These are phyloP conservation scores for Crenichthys baileyi DNA, from an alignment of 2,797 vertebrate genomes.

Conservation along the genomic window DNA sequence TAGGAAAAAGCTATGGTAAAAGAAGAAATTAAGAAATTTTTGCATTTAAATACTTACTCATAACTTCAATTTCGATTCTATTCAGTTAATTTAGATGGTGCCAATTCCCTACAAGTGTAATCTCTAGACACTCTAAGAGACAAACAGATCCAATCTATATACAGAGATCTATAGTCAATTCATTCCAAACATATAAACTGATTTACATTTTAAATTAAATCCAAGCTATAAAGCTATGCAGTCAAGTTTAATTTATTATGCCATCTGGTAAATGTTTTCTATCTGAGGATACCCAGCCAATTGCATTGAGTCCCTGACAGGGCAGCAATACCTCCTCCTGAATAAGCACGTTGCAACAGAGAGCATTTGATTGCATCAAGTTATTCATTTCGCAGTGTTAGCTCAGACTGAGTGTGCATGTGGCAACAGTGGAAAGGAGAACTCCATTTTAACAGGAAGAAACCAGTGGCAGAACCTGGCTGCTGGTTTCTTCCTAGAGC, in stretches of 20 bases:
- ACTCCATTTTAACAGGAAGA: neutral
- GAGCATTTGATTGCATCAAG: neutral
- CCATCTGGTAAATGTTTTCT: neutral
- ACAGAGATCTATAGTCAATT: neutral
- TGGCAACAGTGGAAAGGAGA: neutral
- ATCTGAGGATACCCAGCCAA: neutral
- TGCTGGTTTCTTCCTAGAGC: neutral
- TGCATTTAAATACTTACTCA: neutral
- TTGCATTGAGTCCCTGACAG: neutral
- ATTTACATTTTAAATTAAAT: neutral
- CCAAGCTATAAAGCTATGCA: neutral
- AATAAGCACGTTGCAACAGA: neutral
- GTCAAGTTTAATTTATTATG: no score
- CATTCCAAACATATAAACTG: neutral
- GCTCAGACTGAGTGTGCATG: neutral
- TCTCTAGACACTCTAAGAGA: neutral
- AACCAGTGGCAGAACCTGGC: neutral
- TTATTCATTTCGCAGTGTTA: neutral
- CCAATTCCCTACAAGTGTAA: neutral
- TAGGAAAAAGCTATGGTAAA: no score
- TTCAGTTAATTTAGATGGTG: neutral
- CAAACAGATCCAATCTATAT: neutral
- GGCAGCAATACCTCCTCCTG: neutral
- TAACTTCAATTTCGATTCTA: neutral
- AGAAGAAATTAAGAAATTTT: no score